Evolutionary conservation across 2,888 invertebrate genomes (phyloP), one percentile per base, ranked within the genome.

Genomic region (Epistrophe eligans): DNA sequence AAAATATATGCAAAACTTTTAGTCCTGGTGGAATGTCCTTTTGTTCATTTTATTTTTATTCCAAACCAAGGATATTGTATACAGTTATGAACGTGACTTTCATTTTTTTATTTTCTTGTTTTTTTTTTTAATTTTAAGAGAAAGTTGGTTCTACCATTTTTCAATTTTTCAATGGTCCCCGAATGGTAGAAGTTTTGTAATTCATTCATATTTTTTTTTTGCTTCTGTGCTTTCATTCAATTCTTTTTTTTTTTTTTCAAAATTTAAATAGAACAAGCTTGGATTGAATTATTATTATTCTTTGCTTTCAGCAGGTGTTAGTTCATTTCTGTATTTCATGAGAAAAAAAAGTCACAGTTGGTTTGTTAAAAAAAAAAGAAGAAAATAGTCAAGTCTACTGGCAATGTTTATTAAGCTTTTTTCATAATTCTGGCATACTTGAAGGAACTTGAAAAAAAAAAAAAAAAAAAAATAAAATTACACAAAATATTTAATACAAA

Each of bases 241-340:
- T n/a, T n/a, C n/a, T 55, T 19, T 52, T 0, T 52, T 50, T 45
- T 77, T 60, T 60, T 9, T 77, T 60, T 60, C 9, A 60, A 43
- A 28, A 64, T 57, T 55, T 57, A 64, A 66, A 66, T 55, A 19
- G 32, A 66, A 40, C 45, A 38, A 67, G 67, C 67, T 67, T 48
- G 67, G 67, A 77, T 67, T 35, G 77, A 77, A 77, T 77, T 77
- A 67, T 50, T 67, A 50, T 70, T 52, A 70, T 55, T 55, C 64
- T 50, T 66, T 35, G 57, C 66, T 76, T 58, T 67, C 48, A 45
- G 43, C 35, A 57, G 45, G 66, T 35, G 67, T 38, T 67, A 45
- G 19, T 45, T 43, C 19, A 38, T 45, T 77, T 57, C 6, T 57
- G 4, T 67, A 9, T 43, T 55, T 11, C 17, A 24, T 48, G 52